Conservation (phyloP, 2,888 invertebrate species). For the Mellilla xanthometata region DNA sequence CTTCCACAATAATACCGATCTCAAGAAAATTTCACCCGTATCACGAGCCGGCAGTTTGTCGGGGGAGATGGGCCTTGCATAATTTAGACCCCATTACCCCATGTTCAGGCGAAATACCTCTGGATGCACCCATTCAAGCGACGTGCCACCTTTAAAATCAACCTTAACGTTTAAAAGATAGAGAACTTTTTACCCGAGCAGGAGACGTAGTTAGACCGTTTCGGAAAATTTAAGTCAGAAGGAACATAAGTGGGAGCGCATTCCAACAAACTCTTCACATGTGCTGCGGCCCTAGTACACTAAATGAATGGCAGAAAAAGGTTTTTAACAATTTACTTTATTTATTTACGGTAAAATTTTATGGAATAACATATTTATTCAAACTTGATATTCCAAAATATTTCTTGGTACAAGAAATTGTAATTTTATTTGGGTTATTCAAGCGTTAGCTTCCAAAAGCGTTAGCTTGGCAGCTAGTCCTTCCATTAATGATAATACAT, state of each 20-base stretch:
- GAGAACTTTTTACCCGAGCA: neutral
- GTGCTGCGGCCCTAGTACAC: neutral
- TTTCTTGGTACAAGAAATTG: too few relatives aligned
- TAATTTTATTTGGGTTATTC: too few relatives aligned
- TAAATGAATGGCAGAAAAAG: too few relatives aligned
- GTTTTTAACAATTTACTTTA: too few relatives aligned
- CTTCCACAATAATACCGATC: too few relatives aligned
- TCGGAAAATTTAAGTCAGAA: neutral
- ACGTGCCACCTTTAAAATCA: neutral
- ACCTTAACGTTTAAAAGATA: neutral
- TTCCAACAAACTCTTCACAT: neutral
- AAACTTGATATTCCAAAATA: too few relatives aligned
- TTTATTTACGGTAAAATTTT: too few relatives aligned
- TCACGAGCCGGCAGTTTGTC: constrained; percentile 6
- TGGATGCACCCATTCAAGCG: constrained; percentile 11
- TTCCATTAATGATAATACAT: too few relatives aligned
- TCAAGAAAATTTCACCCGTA: neutral
- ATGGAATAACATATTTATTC: too few relatives aligned
- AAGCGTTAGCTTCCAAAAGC: too few relatives aligned
- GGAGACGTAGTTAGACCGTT: neutral
- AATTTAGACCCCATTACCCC: constrained; percentile 21
- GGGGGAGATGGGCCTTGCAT: constrained; percentile 21
- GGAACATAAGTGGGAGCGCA: neutral
- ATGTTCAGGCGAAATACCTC: constrained; percentile 11
- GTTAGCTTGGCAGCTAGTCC: too few relatives aligned